Conservation (phyloP, 2,888 invertebrate genomes). For the Halictus ligatus region DNA sequence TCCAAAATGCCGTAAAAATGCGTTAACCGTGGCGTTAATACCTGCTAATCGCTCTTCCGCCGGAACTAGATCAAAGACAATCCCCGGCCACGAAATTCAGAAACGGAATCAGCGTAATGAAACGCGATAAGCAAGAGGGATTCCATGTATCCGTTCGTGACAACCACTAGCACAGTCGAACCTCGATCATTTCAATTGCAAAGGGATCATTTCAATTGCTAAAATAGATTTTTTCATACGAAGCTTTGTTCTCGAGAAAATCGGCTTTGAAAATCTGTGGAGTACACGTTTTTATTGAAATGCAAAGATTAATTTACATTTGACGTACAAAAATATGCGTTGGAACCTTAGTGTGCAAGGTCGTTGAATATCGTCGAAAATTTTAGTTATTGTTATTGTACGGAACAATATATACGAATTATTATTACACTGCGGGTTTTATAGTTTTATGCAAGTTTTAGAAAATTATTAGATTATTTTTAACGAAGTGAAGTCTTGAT, state of each 20-base stretch:
- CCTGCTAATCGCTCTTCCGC: background rate
- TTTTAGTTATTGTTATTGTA: too few relatives aligned
- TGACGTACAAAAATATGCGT: background rate
- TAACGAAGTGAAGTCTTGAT: background rate
- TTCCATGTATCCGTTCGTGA: background rate
- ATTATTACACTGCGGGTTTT: too few relatives aligned
- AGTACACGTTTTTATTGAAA: too few relatives aligned
- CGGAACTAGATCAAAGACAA: background rate
- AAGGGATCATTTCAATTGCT: too few relatives aligned
- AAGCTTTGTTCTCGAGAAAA: background rate
- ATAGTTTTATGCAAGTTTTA: too few relatives aligned
- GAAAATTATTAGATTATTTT: background rate
- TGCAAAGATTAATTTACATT: background rate
- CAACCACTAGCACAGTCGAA: background rate
- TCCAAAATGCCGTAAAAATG: slow-evolving; percentile 43
- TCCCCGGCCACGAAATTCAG: too few relatives aligned
- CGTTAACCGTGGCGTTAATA: slow-evolving; percentile 29
- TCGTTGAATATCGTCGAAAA: too few relatives aligned
- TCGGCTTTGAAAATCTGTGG: background rate
- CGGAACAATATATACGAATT: too few relatives aligned
- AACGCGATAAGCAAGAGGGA: background rate
- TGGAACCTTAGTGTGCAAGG: background rate
- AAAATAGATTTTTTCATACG: background rate
- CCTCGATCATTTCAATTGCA: background rate
- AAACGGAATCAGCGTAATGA: background rate